These are phyloP conservation scores for Nanger granti DNA, from an alignment of 2,113 vertebrate species.

Conservation along the genomic window DNA sequence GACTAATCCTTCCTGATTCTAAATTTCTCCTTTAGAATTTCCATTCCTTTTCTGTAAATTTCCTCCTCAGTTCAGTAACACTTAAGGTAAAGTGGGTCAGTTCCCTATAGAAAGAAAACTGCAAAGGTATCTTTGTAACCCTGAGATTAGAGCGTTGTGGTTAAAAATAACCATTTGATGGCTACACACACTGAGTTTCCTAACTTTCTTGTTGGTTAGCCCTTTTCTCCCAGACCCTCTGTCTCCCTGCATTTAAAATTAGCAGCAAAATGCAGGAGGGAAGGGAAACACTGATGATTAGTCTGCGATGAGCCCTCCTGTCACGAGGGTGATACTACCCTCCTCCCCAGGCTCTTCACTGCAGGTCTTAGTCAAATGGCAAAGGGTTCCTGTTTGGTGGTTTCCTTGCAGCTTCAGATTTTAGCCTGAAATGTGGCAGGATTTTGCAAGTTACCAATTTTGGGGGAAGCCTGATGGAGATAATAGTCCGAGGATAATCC, in stretches of 20 bases:
- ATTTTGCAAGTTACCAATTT: constrained; percentile 20
- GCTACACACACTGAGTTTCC: neutral
- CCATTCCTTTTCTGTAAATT: neutral
- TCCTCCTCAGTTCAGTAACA: neutral
- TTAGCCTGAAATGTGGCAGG: neutral
- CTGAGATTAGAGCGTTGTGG: constrained; percentile 2
- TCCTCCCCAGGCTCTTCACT: neutral
- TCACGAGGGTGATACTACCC: neutral
- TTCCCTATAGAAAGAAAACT: neutral
- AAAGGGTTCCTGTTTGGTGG: neutral
- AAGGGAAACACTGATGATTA: neutral
- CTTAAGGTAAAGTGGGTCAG: neutral
- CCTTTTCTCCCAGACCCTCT: neutral
- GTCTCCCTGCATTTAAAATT: neutral
- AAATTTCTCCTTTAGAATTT: neutral
- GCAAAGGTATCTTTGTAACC: constrained; percentile 24
- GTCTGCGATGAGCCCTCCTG: neutral
- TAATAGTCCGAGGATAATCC: neutral
- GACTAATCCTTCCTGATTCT: neutral
- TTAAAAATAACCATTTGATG: constrained; percentile 17
- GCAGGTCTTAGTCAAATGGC: neutral
- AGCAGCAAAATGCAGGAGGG: neutral
- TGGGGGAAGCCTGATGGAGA: neutral
- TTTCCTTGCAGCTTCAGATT: neutral
- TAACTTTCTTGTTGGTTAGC: neutral